Evolutionary conservation across 2,113 vertebrate genomes (phyloP).

Genomic region (Sturnira hondurensis): DNA sequence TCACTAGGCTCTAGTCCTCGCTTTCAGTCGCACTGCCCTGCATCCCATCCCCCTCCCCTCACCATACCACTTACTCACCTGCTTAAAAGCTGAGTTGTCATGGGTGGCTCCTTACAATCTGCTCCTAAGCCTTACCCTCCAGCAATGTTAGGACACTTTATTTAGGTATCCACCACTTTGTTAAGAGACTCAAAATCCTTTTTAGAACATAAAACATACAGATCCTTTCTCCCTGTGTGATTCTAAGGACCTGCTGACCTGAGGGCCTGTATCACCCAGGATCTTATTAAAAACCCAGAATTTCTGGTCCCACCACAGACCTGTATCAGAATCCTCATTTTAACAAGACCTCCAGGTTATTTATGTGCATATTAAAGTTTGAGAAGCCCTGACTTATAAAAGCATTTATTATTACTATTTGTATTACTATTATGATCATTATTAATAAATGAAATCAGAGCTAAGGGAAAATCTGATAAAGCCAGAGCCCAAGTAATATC

Average conservation of each 20-base stretch:
- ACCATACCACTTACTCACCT: background rate
- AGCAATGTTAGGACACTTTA: background rate
- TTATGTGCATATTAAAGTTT: slow-evolving; percentile 10
- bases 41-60: background rate
- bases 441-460: background rate
- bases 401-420: background rate
- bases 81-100: slow-evolving; percentile 19
- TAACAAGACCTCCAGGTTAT: background rate
- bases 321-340: slow-evolving; percentile 14
- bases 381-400: slow-evolving; percentile 11
- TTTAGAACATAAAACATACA: slow-evolving; percentile 13
- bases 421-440: too few relatives aligned
- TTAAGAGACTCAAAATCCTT: background rate
- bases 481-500: background rate
- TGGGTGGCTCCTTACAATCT: background rate
- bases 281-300: slow-evolving; percentile 11
- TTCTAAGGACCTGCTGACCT: background rate
- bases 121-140: background rate
- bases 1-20: background rate
- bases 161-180: background rate
- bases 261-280: background rate
- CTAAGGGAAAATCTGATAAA: background rate
- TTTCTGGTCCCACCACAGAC: background rate
- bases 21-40: background rate
- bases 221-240: slow-evolving; percentile 15